phyloP scores from a whole-genome alignment of 2,113 vertebrate species.

The Mobula hypostoma region DNA sequence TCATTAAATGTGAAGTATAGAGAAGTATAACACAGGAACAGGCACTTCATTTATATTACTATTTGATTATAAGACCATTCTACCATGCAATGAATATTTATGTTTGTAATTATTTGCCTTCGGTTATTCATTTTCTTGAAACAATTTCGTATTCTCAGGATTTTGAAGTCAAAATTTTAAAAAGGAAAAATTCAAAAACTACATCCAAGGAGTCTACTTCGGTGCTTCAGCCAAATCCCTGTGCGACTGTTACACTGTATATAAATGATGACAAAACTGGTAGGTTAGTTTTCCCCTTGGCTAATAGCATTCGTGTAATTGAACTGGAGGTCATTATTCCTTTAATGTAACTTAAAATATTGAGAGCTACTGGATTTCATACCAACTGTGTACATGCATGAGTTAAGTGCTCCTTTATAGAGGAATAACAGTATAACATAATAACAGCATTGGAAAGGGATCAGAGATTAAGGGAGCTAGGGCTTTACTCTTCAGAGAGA shows the following conservation, averaged over 20 bases:
- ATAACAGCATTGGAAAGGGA: too few relatives aligned
- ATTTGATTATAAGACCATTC: neutral
- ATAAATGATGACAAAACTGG: constrained; percentile 54
- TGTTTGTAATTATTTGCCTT: neutral
- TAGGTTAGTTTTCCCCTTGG: constrained; percentile 39
- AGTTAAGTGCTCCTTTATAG: neutral
- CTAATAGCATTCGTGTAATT: neutral
- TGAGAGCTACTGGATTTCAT: neutral
- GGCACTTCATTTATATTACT: too few relatives aligned
- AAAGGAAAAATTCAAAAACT: constrained; percentile 54
- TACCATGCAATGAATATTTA: neutral
- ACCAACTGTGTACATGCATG: neutral
- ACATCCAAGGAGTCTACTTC: constrained; percentile 57
- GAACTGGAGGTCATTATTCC: neutral
- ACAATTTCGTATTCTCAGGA: constrained; percentile 46
- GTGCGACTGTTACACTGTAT: constrained; percentile 54
- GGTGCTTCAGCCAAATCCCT: constrained; percentile 72
- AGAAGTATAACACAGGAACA: too few relatives aligned
- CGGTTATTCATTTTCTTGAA: neutral
- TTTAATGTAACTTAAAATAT: neutral
- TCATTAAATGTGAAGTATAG: too few relatives aligned
- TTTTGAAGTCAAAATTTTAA: constrained; percentile 52
- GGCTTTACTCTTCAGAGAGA: too few relatives aligned
- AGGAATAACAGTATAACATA: neutral
- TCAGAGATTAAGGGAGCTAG: too few relatives aligned